A percentile compares a stretch with the other conserved stretches of the same genome.
phyloP scores from a whole-genome alignment of 92 coral and sea anemone species.

The Phenganax stokvisi region DNA sequence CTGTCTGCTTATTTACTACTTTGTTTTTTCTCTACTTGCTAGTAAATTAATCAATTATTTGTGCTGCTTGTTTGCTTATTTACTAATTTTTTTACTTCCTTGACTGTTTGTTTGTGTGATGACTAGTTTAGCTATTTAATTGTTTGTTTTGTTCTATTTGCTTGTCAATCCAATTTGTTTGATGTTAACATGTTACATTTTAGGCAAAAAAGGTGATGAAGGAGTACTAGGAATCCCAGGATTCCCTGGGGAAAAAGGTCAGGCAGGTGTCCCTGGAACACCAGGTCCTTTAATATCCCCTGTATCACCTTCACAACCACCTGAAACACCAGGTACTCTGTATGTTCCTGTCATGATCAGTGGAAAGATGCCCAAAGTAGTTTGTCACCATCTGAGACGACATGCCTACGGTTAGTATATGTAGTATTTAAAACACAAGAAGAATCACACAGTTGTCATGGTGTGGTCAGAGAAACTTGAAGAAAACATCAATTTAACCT shows the following conservation, averaged over 20 bases:
- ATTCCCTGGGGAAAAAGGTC: background rate
- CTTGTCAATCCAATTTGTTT: too few relatives aligned
- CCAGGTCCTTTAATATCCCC: background rate
- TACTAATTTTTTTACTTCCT: too few relatives aligned
- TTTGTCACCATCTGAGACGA: slow-evolving; percentile 31
- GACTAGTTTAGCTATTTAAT: too few relatives aligned
- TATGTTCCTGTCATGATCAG: slow-evolving; percentile 24
- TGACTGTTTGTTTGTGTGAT: too few relatives aligned
- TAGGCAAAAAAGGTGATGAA: background rate
- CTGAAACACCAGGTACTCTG: slow-evolving; percentile 13
- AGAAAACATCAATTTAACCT: background rate
- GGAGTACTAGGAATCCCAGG: background rate
- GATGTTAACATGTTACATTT: too few relatives aligned
- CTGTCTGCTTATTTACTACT: background rate
- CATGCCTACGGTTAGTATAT: slow-evolving; percentile 13
- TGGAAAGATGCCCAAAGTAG: slow-evolving; percentile 19
- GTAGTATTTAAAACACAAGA: too few relatives aligned
- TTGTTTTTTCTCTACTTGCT: too few relatives aligned
- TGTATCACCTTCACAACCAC: slow-evolving; percentile 10
- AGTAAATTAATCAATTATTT: too few relatives aligned
- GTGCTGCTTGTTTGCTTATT: too few relatives aligned
- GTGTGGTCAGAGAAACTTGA: background rate
- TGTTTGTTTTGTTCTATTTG: too few relatives aligned
- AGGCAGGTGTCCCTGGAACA: background rate
- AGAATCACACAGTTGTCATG: too few relatives aligned